Base-by-base conservation (phyloP, 1,140 invertebrate genomes). In the Psilanteris sp. region DNA sequence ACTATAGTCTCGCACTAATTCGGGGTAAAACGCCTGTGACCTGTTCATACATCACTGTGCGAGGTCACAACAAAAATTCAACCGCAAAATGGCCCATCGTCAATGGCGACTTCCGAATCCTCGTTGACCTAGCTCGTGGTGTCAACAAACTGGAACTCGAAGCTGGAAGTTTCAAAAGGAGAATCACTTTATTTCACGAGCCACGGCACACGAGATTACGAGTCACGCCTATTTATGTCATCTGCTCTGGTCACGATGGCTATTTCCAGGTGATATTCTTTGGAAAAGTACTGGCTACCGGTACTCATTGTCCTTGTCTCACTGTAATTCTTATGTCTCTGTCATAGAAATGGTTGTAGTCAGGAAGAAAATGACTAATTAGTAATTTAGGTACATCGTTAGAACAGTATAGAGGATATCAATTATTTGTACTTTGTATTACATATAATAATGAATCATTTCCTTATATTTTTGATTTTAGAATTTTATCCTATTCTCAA, bases 221-320 rank as follows among this genome's bases (percentile, higher is more conserved):
- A 14, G 90, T 93, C 4, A 89, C 90, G 7, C 94, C 94, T 3
- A 88, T 95, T 4, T 95, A 94, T 78, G 91, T 96, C 34, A 90
- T 95, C 61, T 94, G 93, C 81, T 87, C 91, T 34, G 91, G 91
- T 10, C 93, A 96, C 83, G 92, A 94, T 87, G 95, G 95, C 7
- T 90, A 88, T 75, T 96, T 96, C 83, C 94, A 96, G 89, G 80
- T 83, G 32, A 54, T 15, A 7, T 26, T n/a, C n/a, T n/a, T n/a
- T n/a, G n/a, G n/a, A n/a, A n/a, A n/a, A n/a, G n/a, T n/a, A n/a
- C n/a, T n/a, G n/a, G n/a, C n/a, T n/a, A n/a, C n/a, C n/a, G n/a
- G n/a, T n/a, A n/a, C n/a, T n/a, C n/a, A n/a, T n/a, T n/a, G n/a
- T n/a, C n/a, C n/a, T n/a, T n/a, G n/a, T n/a, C n/a, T n/a, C n/a